A percentile compares a stretch with the other conserved stretches of the same genome.
phyloP scores from a whole-genome alignment of 2,888 invertebrate species.

The Drosophila borealis region DNA sequence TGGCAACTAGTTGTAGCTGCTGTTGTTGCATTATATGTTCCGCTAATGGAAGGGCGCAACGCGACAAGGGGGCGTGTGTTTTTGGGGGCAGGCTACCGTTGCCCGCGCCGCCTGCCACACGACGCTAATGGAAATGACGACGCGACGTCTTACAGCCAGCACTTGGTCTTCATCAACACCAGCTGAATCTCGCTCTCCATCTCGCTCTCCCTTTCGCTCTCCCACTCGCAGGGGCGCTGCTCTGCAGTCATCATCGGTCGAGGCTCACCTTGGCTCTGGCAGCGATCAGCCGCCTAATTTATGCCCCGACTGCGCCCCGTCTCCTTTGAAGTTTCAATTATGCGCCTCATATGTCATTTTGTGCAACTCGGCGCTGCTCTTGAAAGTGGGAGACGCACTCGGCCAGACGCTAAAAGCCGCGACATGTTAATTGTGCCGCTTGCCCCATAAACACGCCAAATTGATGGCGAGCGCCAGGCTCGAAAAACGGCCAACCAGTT shows the following conservation, averaged over 20 bases:
- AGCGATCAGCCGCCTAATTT: constrained; percentile 76
- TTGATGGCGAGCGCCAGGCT: constrained; percentile 82
- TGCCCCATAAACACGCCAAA: constrained; percentile 81
- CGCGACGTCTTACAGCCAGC: constrained; percentile 54
- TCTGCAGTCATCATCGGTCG: constrained; percentile 47
- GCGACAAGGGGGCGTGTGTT: constrained; percentile 44
- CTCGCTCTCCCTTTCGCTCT: neutral
- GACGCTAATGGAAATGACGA: constrained; percentile 72
- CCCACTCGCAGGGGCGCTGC: neutral
- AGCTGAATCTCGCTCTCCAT: neutral
- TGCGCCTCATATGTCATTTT: constrained; percentile 82
- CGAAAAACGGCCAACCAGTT: constrained; percentile 32
- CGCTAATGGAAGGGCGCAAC: constrained; percentile 74
- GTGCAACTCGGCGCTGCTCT: constrained; percentile 58
- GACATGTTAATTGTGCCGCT: constrained; percentile 82
- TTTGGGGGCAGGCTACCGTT: constrained; percentile 40
- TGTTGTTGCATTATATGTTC: constrained; percentile 42
- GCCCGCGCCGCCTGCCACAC: constrained; percentile 53
- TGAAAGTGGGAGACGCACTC: constrained; percentile 18
- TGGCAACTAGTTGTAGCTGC: constrained; percentile 22
- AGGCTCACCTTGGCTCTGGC: constrained; percentile 54
- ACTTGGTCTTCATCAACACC: constrained; percentile 44
- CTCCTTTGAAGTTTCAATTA: constrained; percentile 82
- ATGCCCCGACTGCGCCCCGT: constrained; percentile 72
- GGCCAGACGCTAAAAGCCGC: constrained; percentile 76